Evolutionary conservation across 2,113 vertebrate species (phyloP), one percentile per base, ranked within the genome.

Genomic region (Lepisosteus oculatus): DNA sequence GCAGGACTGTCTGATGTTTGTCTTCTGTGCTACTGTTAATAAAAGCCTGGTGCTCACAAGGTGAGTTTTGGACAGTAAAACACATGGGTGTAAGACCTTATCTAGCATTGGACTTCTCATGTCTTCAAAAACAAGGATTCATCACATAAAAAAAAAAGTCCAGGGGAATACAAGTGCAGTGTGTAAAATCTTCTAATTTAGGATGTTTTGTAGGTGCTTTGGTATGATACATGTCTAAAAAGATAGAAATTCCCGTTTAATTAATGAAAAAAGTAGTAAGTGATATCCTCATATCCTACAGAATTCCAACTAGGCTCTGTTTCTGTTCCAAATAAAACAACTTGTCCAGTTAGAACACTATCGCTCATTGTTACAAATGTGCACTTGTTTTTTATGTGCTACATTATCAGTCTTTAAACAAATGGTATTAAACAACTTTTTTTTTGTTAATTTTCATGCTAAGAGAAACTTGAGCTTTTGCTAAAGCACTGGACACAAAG

Each of bases 151-250:
- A 29, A 29, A 29, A 29, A 29, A 29, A 29, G 29, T 29, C 77
- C 72, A 85, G 80, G 77, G 9, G 77, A 83, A 77, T 81, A 85
- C 81, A 82, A 83, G 81, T 86, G 80, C 80, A 76, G 83, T 85
- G 88, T 89, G 81, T 87, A 90, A 80, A 87, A 85, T 72, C 82
- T 85, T 83, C 79, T 86, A 83, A 89, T 89, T 91, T 92, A 88
- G 90, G 89, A 86, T 61, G 79, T 84, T 85, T 89, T 78, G 76
- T 79, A 29, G 29, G 29, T 29, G 85, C 78, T 76, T 68, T 79
- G 29, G 29, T 29, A 29, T 29, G 29, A 29, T 2, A 29, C 29
- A 29, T 29, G 77, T 81, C 80, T 77, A 51, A 57, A 76, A 78
- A 84, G 76, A 79, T 80, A 87, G 82, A 88, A 86, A 88, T 76